Evolutionary conservation across 2,888 invertebrate species (phyloP).

Genomic region (Linnaemya tessellans): DNA sequence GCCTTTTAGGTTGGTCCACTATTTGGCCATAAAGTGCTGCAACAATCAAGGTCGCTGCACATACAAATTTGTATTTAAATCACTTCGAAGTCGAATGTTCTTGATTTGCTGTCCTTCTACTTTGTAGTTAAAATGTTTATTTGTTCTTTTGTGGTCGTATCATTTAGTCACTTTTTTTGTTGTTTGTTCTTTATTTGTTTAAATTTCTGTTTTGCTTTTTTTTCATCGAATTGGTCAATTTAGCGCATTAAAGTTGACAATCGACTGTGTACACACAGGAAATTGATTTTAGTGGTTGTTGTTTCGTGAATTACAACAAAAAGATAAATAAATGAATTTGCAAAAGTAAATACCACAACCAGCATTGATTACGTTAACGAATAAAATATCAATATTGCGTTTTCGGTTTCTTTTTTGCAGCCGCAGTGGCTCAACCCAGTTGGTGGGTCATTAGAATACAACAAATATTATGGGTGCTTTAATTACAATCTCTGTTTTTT

Average conservation of each 20-base stretch:
- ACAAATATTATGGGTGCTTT: constrained; percentile 45
- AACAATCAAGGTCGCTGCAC: constrained; percentile 69
- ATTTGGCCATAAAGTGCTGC: constrained; percentile 59
- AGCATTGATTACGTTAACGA: constrained; percentile 36
- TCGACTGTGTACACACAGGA: constrained; percentile 66
- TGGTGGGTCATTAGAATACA: constrained; percentile 64
- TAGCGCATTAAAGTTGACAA: constrained; percentile 65
- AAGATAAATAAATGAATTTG: constrained; percentile 33
- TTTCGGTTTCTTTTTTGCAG: constrained; percentile 3
- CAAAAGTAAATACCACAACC: constrained; percentile 45
- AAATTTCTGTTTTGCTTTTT: constrained; percentile 15
- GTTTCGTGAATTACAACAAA: not conserved
- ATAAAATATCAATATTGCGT: constrained; percentile 48
- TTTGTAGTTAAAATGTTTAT: constrained; percentile 6
- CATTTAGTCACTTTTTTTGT: constrained; percentile 5
- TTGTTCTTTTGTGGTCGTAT: constrained; percentile 33
- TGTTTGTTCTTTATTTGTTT: constrained; percentile 1
- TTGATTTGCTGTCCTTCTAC: not conserved
- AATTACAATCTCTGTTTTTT: constrained; percentile 49
- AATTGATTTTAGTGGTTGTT: constrained; percentile 71
- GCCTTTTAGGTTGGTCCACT: not conserved
- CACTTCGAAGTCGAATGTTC: constrained; percentile 47
- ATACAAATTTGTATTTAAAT: constrained; percentile 72
- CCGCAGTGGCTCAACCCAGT: not conserved
- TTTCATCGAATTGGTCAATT: constrained; percentile 65